phyloP scores from a whole-genome alignment of 2,797 vertebrate genomes.

The Chlorospingus semifuscus region DNA sequence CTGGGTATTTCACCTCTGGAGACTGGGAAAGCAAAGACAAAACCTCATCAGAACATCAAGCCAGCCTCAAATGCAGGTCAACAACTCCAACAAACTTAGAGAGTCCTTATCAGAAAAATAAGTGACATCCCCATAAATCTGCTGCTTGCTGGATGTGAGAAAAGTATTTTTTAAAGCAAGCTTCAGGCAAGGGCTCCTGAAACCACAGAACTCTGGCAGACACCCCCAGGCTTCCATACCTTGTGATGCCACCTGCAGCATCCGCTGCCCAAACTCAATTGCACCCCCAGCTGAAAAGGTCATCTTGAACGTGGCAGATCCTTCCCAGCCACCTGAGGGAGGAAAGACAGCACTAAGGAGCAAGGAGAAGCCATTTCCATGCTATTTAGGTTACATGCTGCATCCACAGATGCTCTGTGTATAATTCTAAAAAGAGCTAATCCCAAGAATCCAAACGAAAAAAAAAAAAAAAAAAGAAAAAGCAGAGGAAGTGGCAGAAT shows the following conservation, averaged over 20 bases:
- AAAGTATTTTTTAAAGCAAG: background rate
- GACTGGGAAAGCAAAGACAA: constrained; percentile 75
- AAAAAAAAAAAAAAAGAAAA: too few species aligned
- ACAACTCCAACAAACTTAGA: background rate
- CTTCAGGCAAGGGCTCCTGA: background rate
- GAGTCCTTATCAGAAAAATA: background rate
- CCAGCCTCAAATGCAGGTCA: background rate
- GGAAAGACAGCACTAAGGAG: background rate
- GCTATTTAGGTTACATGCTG: background rate
- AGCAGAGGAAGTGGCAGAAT: background rate
- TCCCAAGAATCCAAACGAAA: background rate
- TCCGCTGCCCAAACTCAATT: constrained; percentile 94
- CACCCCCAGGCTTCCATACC: constrained; percentile 68
- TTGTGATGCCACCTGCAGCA: constrained; percentile 94
- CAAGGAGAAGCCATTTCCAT: background rate
- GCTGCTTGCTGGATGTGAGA: background rate
- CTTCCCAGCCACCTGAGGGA: constrained; percentile 92
- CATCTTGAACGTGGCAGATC: constrained; percentile 86
- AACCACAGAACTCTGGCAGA: background rate
- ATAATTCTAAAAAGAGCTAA: background rate
- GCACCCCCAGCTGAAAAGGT: constrained; percentile 90
- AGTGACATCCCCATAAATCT: background rate
- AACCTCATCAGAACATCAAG: background rate
- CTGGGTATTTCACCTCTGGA: constrained; percentile 90
- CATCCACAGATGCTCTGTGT: background rate